These are phyloP conservation scores for Desmophyllum pertusum DNA, from an alignment of 92 coral and sea anemone species.

Conservation along the genomic window DNA sequence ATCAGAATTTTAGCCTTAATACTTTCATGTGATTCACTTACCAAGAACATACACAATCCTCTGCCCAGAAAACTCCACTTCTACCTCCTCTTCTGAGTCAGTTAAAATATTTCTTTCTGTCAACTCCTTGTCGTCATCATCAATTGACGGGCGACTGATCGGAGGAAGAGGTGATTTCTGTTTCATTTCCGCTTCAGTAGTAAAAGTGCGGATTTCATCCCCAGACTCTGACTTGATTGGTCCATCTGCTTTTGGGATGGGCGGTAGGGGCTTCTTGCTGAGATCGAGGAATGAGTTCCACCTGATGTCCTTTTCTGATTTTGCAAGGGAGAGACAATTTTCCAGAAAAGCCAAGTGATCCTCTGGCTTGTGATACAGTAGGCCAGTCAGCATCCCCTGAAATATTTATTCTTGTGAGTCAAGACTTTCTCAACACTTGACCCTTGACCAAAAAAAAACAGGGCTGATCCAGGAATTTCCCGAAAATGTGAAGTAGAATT, in stretches of 20 bases:
- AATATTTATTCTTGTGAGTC: neutral
- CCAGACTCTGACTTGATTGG: constrained; percentile 89
- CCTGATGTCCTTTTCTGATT: constrained; percentile 74
- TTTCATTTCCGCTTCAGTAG: constrained; percentile 92
- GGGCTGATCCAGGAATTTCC: too few relatives aligned
- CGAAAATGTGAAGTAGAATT: too few relatives aligned
- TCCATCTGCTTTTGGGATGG: constrained; percentile 93
- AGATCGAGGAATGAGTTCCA: constrained; percentile 96
- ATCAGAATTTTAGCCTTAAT: neutral
- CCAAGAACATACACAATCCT: constrained; percentile 95
- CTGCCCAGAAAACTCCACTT: constrained; percentile 87
- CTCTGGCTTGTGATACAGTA: constrained; percentile 92
- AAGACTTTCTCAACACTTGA: neutral
- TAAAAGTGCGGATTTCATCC: constrained; percentile 70
- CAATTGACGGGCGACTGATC: constrained; percentile 53
- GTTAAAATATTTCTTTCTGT: constrained; percentile 74
- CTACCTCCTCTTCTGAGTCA: constrained; percentile 70
- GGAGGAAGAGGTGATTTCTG: constrained; percentile 86
- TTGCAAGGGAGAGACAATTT: constrained; percentile 87
- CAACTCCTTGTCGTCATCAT: constrained; percentile 72
- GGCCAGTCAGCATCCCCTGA: constrained; percentile 98
- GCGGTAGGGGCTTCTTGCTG: constrained; percentile 93
- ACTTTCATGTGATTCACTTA: constrained; percentile 36
- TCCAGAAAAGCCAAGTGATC: constrained; percentile 86
- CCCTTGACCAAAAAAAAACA: too few relatives aligned